Conservation (phyloP, 35 echinoderm and acorn worm genomes). For the Apostichopus californicus region DNA sequence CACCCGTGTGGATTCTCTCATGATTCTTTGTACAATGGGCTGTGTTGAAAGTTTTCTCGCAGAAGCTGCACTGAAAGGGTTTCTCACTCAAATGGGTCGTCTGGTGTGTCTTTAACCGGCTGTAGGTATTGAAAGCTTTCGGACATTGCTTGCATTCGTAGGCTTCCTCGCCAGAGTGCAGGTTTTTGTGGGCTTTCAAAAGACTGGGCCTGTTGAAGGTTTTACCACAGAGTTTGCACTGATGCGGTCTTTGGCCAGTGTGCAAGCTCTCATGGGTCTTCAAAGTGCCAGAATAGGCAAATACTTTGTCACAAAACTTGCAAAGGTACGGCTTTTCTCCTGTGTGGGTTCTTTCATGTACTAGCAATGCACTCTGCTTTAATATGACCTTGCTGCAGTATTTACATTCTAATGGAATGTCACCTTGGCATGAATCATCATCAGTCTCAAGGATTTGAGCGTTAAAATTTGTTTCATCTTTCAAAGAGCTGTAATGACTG, state of each 20-base stretch:
- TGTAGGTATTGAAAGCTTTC: conserved; percentile 20
- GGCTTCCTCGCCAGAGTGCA: conserved; percentile 40
- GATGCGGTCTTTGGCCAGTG: conserved; percentile 10
- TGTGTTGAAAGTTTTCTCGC: conserved; percentile 53
- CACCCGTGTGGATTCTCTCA: conserved; percentile 56
- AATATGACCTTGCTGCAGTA: too few relatives aligned
- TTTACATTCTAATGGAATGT: too few relatives aligned
- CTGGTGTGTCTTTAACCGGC: conserved; percentile 21
- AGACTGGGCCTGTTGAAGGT: background rate
- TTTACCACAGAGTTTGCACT: conserved; percentile 25
- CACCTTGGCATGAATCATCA: too few relatives aligned
- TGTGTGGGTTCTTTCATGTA: conserved; percentile 39
- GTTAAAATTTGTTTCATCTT: too few relatives aligned
- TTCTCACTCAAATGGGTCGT: conserved; percentile 58
- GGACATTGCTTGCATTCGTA: conserved; percentile 46
- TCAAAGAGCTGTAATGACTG: too few relatives aligned
- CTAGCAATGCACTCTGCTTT: conserved; percentile 13
- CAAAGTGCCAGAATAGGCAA: background rate
- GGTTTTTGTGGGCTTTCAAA: conserved; percentile 5
- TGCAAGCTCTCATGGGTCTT: conserved; percentile 6
- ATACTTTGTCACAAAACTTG: conserved; percentile 28
- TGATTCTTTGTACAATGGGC: conserved; percentile 40
- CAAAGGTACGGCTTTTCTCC: conserved; percentile 34
- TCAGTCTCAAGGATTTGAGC: too few relatives aligned
- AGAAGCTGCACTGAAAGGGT: conserved; percentile 59